A percentile compares a stretch with the other conserved stretches of the same genome.
Conservation (phyloP, 2,797 vertebrate genomes). For the Macrochelys suwanniensis region DNA sequence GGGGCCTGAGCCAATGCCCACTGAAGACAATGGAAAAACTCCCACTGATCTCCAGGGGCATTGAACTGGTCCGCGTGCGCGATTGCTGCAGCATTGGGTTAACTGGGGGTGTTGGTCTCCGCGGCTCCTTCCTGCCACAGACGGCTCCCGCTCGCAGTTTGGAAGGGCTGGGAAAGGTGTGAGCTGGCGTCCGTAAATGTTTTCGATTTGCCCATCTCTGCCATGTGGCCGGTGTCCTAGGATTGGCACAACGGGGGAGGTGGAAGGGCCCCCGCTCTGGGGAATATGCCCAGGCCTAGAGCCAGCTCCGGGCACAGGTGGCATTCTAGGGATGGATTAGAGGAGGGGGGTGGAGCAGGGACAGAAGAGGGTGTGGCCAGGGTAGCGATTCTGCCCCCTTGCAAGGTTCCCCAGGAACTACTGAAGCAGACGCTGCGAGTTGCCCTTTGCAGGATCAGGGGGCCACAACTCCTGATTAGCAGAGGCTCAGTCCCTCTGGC, state of each 20-base stretch:
- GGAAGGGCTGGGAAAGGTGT: not conserved
- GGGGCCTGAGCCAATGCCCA: not conserved
- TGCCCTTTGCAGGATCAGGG: not conserved
- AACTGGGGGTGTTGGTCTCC: not conserved
- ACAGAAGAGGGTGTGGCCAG: not conserved
- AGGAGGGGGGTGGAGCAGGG: not conserved
- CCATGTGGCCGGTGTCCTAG: not conserved
- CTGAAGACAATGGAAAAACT: not conserved
- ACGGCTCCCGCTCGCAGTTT: not conserved
- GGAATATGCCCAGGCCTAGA: not conserved
- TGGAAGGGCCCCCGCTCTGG: not conserved
- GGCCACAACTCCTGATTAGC: no score
- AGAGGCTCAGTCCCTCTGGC: rapidly evolving
- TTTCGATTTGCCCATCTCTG: not conserved
- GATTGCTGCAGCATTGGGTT: not conserved
- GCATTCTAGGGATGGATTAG: not conserved
- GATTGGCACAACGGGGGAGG: not conserved
- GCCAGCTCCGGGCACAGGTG: not conserved
- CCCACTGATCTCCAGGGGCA: not conserved
- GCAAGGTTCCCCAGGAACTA: not conserved
- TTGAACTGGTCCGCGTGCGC: not conserved
- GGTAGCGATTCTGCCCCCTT: not conserved
- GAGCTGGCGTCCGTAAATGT: not conserved
- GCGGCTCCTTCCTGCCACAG: not conserved
- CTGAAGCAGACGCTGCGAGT: no score